These are phyloP conservation scores for Platycheirus albimanus DNA, from an alignment of 2,888 invertebrate genomes.

Conservation along the genomic window DNA sequence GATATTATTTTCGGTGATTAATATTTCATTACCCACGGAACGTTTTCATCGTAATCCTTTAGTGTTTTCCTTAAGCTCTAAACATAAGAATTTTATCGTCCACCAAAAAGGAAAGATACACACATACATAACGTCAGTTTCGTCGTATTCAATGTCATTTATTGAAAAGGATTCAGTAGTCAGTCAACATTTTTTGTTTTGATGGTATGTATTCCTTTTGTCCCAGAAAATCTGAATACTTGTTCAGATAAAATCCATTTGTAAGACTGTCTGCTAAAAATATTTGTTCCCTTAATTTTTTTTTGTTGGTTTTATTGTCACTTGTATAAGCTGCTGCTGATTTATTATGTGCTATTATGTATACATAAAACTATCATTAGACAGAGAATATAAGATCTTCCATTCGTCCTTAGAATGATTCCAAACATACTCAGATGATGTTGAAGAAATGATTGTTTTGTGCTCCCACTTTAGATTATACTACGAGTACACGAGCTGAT, in stretches of 20 bases:
- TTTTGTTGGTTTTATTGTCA: not conserved
- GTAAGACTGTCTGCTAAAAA: not conserved
- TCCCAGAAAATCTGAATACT: not conserved
- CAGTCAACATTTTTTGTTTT: too few species aligned
- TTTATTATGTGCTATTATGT: not conserved
- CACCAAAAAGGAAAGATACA: too few species aligned
- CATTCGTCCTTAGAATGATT: too few species aligned
- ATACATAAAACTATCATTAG: too few species aligned
- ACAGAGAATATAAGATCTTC: too few species aligned
- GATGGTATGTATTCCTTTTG: not conserved
- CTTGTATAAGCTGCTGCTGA: not conserved
- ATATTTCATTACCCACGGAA: not conserved
- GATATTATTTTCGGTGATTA: conserved; percentile 1
- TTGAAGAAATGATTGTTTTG: not conserved
- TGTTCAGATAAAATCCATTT: not conserved
- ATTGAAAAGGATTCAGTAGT: too few species aligned
- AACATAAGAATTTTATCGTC: not conserved
- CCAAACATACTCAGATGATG: not conserved
- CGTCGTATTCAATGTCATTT: not conserved
- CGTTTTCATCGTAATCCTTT: not conserved
- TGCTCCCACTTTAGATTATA: not conserved
- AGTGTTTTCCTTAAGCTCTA: not conserved
- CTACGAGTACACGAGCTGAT: not conserved
- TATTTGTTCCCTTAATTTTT: not conserved
- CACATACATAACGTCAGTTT: not conserved